Evolutionary conservation across 2,888 invertebrate genomes (phyloP), one percentile per base, ranked within the genome.

Genomic region (Trachelus troglodyta): DNA sequence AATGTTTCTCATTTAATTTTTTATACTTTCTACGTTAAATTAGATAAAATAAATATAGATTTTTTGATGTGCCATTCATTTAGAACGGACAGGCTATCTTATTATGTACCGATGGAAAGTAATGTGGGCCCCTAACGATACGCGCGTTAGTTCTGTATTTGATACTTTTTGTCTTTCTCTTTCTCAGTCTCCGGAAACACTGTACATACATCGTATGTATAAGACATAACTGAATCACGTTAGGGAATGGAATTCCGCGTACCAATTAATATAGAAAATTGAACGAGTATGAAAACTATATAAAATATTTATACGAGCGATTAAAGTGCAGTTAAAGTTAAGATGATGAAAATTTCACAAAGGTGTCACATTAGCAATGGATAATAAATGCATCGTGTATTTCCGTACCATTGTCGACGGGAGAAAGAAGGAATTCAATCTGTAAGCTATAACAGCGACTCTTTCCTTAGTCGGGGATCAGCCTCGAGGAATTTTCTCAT

Each of bases 401-500:
- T 0, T 23, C 23, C 6, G 2, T 9, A 9, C 23, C 6, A 1
- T 23, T 56, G 56, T 2, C 23, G 23, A 56, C 56, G 56, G 6
- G 56, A 23, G 9, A 23, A 56, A 23, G 9, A 56, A 56, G 56
- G 23, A 56, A 23, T 56, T 23, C 35, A 77, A 34, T 77, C 75
- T 23, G 56, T 34, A 79, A 40, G 15, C 76, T 68, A 73, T 40
- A 56, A 77, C 30, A 73, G 71, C 76, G 76, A 40, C 56, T 76
- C 82, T 80, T 84, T 85, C 92, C 92, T 69, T 92, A 97, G 97
- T 95, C 82, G 94, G 94, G 79, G 95, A 95, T 82, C 95, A 94
- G 84, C 94, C 95, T 0, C 94, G 95, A 82, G 96, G 95, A 82
- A 95, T 97, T 84, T 94, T 94, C 79, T 93, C 95, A 23, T 96